Base-by-base conservation (phyloP, 2,113 vertebrate species). In the Mus pahari region DNA sequence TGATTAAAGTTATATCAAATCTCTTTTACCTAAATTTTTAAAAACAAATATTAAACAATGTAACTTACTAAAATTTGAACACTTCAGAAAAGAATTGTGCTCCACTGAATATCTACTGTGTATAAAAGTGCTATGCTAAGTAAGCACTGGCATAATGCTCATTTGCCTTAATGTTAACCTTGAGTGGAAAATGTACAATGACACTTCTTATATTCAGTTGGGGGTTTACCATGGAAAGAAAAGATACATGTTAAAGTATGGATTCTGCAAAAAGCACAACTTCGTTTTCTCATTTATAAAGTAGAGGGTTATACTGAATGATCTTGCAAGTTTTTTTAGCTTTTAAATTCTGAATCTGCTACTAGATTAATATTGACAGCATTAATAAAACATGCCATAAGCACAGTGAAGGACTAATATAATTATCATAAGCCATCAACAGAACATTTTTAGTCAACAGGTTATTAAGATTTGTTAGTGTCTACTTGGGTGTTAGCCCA, bases 101-200 rank as follows among this genome's bases (percentile, higher is more conserved):
- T 95, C 55, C 78, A 19, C 22, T 83, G 48, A 91, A 7, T 91
- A 86, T 53, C 36, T 78, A 9, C 62, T 88, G 0, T 91, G 66
- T 93, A 33, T 70, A 89, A 60, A 60, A 96, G 66, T 96, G 33
- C 50, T 87, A 0, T 92, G 62, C 74, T 87, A 79, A 93, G 83
- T 87, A 83, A 93, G 91, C 82, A 75, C 68, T 90, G 92, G 70
- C 70, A 86, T 97, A 94, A 91, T 96, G 86, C 60, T 90, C 39
- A 31, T 96, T 96, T 45, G 74, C 81, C 87, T 97, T 89, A 86
- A 58, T 95, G 89, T 83, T 96, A 98, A 90, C 60, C 45, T 94
- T 91, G 55, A 42, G 58, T 94, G 77, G 28, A 95, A 79, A 97
- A 95, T 74, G 48, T 79, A 45, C 60, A 91, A 22, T 91, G 55